Conservation (phyloP, 2,797 vertebrate species). For the Pantherophis alleghaniensis region DNA sequence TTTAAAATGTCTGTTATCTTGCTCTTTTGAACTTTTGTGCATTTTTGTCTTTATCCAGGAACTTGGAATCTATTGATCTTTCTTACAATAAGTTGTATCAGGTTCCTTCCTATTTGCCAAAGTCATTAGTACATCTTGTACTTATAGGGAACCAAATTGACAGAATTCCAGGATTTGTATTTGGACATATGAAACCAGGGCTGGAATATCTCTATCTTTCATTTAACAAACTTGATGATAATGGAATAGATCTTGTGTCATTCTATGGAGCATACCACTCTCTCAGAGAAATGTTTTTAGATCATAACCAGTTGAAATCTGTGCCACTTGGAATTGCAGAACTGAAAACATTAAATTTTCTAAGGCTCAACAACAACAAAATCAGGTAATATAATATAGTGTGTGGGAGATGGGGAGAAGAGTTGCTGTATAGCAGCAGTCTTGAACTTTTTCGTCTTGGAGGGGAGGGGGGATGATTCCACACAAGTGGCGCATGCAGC, state of each 20-base stretch:
- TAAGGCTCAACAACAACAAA: slow-evolving; percentile 90
- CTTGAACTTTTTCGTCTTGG: background rate
- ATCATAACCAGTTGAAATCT: slow-evolving; percentile 86
- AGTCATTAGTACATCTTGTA: slow-evolving; percentile 87
- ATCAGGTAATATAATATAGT: slow-evolving; percentile 80
- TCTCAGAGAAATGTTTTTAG: slow-evolving; percentile 90
- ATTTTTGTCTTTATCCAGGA: slow-evolving; percentile 72
- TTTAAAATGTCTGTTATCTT: background rate
- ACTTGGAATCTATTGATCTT: slow-evolving; percentile 93
- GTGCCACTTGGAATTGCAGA: slow-evolving; percentile 87
- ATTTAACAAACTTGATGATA: slow-evolving; percentile 86
- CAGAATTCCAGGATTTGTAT: slow-evolving; percentile 92
- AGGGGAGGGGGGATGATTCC: background rate
- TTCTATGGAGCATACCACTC: slow-evolving; percentile 88
- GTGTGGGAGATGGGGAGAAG: background rate
- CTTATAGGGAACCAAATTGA: slow-evolving; percentile 93
- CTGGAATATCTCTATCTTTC: slow-evolving; percentile 95
- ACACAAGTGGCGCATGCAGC: background rate
- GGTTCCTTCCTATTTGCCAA: slow-evolving; percentile 93
- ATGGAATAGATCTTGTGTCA: slow-evolving; percentile 85
- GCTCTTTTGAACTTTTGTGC: background rate
- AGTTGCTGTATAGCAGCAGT: background rate
- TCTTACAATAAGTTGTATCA: slow-evolving; percentile 91
- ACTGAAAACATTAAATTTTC: slow-evolving; percentile 89
- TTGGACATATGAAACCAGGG: slow-evolving; percentile 93